Conservation (phyloP, 1,140 invertebrate genomes). For the Pentalonia nigronervosa region DNA sequence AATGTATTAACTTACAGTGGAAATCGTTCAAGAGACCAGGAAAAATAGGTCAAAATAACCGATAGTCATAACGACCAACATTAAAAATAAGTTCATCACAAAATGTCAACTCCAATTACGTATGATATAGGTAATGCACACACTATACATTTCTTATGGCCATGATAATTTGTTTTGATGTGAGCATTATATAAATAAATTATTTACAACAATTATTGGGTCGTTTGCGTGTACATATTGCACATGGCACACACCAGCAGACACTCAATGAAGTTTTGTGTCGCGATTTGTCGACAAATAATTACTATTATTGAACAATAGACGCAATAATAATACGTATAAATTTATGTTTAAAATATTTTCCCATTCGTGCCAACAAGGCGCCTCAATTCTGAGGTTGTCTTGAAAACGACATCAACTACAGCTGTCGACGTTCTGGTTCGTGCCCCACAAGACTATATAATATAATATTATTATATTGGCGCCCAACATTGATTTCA, state of each 20-base stretch:
- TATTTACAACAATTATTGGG: neutral
- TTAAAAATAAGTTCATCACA: too few relatives aligned
- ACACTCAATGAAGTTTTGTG: neutral
- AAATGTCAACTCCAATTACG: too few relatives aligned
- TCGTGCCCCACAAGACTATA: neutral
- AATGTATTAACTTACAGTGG: too few relatives aligned
- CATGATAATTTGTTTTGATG: too few relatives aligned
- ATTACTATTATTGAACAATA: neutral
- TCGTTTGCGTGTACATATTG: neutral
- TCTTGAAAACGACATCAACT: neutral
- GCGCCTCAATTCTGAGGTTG: too few relatives aligned
- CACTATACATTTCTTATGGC: too few relatives aligned
- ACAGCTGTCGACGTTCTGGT: neutral
- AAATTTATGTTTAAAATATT: neutral
- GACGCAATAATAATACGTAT: neutral
- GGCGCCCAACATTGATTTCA: neutral
- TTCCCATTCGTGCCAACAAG: neutral
- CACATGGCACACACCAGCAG: neutral
- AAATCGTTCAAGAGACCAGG: too few relatives aligned
- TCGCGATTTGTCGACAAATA: neutral
- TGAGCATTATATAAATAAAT: too few relatives aligned
- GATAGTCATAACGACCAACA: too few relatives aligned
- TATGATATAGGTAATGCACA: too few relatives aligned
- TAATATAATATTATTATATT: neutral
- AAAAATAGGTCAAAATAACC: too few relatives aligned